Percentiles rank a stretch among this genome's conserved stretches.
These are phyloP conservation scores for Strigamia crassipes DNA, from an alignment of 2,888 invertebrate genomes.

Conservation along the genomic window DNA sequence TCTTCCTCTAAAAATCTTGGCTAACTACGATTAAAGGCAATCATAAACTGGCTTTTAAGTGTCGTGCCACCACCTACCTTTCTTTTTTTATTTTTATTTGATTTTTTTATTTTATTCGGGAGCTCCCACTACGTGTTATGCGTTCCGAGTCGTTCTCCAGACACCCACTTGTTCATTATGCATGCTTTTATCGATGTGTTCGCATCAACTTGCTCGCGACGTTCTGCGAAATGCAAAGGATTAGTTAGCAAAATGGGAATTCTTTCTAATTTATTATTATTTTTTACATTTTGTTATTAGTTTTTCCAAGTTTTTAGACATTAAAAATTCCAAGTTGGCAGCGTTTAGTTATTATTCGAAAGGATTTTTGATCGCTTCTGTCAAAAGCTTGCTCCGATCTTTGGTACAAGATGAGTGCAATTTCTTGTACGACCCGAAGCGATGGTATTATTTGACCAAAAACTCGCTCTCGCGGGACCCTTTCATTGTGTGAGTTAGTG, in stretches of 20 bases:
- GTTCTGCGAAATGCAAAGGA: background rate
- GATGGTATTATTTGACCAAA: conserved; percentile 13
- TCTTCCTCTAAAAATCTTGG: background rate
- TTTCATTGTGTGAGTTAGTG: background rate
- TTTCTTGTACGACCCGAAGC: conserved; percentile 12
- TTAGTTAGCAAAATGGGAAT: background rate
- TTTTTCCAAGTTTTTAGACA: too few relatives aligned
- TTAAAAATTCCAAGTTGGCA: too few relatives aligned
- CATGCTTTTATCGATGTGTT: conserved; percentile 7
- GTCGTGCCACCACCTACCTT: background rate
- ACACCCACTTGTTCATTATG: conserved; percentile 15
- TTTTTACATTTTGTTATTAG: too few relatives aligned
- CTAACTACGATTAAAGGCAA: background rate
- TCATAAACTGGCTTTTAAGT: background rate
- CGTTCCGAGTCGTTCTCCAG: background rate
- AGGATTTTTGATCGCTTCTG: background rate
- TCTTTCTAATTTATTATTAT: too few relatives aligned
- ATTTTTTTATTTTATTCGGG: background rate
- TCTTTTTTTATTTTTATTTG: background rate
- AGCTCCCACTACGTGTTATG: background rate
- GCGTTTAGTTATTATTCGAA: too few relatives aligned
- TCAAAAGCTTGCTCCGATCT: background rate
- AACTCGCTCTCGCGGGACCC: background rate
- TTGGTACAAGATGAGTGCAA: background rate
- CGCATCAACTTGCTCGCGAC: background rate